Conservation (phyloP, 2,113 vertebrate genomes). For the Aptenodytes patagonicus region DNA sequence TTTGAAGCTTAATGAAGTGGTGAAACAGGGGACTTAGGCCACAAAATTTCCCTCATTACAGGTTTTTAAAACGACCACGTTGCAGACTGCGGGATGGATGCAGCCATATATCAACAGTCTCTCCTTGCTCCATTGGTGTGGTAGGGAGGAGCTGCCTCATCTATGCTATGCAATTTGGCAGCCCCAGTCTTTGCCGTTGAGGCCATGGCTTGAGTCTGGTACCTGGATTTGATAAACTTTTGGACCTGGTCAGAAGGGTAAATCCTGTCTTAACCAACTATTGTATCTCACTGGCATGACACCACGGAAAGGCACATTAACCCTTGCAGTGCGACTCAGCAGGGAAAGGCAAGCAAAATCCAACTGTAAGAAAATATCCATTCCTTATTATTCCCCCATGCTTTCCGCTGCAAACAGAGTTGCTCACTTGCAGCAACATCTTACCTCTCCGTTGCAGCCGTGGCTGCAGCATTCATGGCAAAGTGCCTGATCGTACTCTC, state of each 20-base stretch:
- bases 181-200: neutral
- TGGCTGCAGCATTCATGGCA: conserved; percentile 80
- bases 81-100: neutral
- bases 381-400: neutral
- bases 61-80: neutral
- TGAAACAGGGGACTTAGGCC: neutral
- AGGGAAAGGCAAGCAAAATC: neutral
- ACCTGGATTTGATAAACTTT: neutral
- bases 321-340: fast-evolving
- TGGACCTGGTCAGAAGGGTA: neutral
- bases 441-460: conserved; percentile 77
- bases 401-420: neutral
- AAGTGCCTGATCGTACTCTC: conserved; percentile 87
- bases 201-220: neutral
- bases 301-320: neutral
- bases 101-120: neutral
- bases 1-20: neutral
- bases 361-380: neutral
- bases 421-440: neutral
- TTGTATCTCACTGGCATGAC: neutral
- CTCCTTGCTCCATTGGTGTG: fast-evolving
- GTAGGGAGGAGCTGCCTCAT: neutral
- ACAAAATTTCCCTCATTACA: neutral
- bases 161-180: neutral
- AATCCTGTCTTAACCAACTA: neutral